Conservation (phyloP, 37 sponge, comb jelly and placozoan species). For the Geodia barretti region DNA sequence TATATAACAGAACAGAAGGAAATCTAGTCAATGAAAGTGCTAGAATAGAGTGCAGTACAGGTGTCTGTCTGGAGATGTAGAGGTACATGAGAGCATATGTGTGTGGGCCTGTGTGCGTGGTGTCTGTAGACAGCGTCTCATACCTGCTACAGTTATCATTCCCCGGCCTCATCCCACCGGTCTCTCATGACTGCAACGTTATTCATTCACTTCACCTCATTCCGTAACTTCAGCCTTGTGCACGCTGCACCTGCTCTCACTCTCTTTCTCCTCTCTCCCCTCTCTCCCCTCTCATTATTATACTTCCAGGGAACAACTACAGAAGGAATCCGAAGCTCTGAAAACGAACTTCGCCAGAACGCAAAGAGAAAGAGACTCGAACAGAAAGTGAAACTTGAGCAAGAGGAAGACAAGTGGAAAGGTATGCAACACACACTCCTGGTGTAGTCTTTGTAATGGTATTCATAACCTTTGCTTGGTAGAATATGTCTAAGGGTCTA, state of each 20-base stretch:
- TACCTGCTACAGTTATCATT: not conserved
- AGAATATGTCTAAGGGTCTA: no score
- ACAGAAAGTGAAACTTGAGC: not conserved
- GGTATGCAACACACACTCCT: no score
- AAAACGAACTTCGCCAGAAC: constrained; percentile 25
- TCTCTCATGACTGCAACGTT: not conserved
- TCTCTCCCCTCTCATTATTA: not conserved
- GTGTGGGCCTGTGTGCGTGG: constrained; percentile 39
- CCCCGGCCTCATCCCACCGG: not conserved
- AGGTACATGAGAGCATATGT: constrained; percentile 28
- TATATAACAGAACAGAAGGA: not conserved
- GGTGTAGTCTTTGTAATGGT: no score
- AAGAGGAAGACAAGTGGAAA: constrained; percentile 2
- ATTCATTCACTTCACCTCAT: not conserved
- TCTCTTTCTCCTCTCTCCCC: not conserved
- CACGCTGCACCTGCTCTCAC: not conserved
- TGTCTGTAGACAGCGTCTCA: constrained; percentile 29
- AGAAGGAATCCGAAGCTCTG: constrained; percentile 20
- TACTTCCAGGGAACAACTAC: constrained; percentile 19
- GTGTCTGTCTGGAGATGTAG: constrained; percentile 27
- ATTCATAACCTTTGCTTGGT: no score
- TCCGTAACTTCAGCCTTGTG: no score
- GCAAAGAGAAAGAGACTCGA: constrained; percentile 34
- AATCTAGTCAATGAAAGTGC: no score
- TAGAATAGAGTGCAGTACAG: no score